Percentiles rank a stretch among this genome's conserved stretches.
These are phyloP conservation scores for Chrysemys picta DNA, from an alignment of 2,113 vertebrate genomes.

Conservation along the genomic window DNA sequence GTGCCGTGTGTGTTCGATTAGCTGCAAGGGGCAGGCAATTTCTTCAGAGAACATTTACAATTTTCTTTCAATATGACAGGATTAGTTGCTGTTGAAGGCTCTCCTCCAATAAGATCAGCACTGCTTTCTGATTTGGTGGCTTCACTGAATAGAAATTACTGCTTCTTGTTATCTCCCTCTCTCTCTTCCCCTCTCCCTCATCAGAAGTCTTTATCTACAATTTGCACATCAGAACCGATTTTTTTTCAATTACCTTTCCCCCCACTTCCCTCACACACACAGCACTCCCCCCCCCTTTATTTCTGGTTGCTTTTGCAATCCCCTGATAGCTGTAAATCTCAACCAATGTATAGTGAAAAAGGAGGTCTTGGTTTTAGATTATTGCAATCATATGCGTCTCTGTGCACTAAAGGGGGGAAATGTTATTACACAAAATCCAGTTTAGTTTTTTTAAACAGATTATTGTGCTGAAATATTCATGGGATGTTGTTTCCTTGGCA, in stretches of 20 bases:
- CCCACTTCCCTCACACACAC: not conserved
- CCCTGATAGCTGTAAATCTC: not conserved
- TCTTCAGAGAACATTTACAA: slow-evolving; percentile 77
- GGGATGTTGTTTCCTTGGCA: not conserved
- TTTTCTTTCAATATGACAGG: slow-evolving; percentile 78
- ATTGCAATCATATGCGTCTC: not conserved
- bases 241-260: not conserved
- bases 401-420: not conserved
- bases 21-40: slow-evolving; percentile 77
- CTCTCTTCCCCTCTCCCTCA: slow-evolving; percentile 46
- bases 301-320: not conserved
- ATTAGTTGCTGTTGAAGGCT: slow-evolving; percentile 73
- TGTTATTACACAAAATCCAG: slow-evolving; percentile 7
- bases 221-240: slow-evolving; percentile 48
- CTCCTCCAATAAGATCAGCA: slow-evolving; percentile 80
- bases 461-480: slow-evolving; percentile 35
- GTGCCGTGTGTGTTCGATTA: slow-evolving; percentile 30
- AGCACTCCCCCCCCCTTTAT: rapidly evolving
- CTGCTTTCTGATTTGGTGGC: slow-evolving; percentile 81
- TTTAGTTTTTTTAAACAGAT: slow-evolving; percentile 23
- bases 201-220: slow-evolving; percentile 65
- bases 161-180: slow-evolving; percentile 70
- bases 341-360: not conserved
- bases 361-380: slow-evolving; percentile 24
- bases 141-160: slow-evolving; percentile 77